Percentiles rank a stretch among this genome's conserved stretches.
Evolutionary conservation across 2,797 vertebrate species (phyloP).

Genomic region (Mionectes olivaceus): DNA sequence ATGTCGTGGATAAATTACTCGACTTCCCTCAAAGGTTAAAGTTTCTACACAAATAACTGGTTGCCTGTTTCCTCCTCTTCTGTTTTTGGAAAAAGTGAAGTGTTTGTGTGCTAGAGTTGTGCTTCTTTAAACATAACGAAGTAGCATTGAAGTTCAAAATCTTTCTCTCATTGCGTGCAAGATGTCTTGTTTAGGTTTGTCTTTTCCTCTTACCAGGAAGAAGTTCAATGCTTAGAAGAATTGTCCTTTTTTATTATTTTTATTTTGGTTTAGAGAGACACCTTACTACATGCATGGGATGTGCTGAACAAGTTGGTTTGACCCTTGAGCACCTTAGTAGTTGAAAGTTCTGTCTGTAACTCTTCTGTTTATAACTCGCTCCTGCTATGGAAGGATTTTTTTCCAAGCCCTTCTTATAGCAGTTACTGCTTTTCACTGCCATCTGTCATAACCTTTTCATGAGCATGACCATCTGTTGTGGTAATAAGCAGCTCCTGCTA

Average conservation of each 20-base stretch:
- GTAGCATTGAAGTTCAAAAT: not conserved
- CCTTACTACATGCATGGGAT: not conserved
- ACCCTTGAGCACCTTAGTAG: not conserved
- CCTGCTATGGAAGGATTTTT: not conserved
- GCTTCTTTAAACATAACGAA: not conserved
- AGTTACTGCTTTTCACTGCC: not conserved
- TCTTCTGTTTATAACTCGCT: not conserved
- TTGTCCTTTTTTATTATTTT: not conserved
- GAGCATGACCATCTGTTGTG: not conserved
- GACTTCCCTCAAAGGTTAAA: not conserved
- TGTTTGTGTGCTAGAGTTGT: not conserved
- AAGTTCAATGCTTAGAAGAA: not conserved
- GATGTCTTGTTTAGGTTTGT: not conserved
- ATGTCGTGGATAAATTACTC: not conserved
- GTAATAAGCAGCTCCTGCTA: not conserved
- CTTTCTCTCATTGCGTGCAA: not conserved
- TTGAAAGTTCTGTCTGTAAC: not conserved
- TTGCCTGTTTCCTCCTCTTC: not conserved
- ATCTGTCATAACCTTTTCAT: constrained; percentile 34
- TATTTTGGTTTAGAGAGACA: not conserved
- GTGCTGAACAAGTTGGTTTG: not conserved
- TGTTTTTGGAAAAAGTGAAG: not conserved
- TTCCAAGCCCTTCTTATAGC: not conserved
- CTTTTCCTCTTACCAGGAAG: not conserved
- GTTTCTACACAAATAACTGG: not conserved